These are phyloP conservation scores for Anguilla rostrata DNA, from an alignment of 2,113 vertebrate species.

Conservation along the genomic window DNA sequence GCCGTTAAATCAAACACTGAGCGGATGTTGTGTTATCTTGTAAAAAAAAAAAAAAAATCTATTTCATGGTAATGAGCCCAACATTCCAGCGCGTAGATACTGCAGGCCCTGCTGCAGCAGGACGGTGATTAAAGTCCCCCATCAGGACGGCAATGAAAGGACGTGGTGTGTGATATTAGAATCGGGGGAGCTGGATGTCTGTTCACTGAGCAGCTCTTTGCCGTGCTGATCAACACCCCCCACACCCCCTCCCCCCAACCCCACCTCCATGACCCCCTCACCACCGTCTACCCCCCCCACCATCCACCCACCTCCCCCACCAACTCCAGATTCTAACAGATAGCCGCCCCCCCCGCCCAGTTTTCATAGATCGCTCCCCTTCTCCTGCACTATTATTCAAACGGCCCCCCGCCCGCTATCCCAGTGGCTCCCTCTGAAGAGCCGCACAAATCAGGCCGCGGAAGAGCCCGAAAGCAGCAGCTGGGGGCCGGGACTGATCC, in stretches of 20 bases:
- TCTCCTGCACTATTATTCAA: constrained; percentile 1
- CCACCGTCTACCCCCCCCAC: not conserved
- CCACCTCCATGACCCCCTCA: too few species aligned
- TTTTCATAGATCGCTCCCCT: not conserved
- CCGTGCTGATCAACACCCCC: not conserved
- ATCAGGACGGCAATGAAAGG: not conserved
- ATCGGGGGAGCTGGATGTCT: not conserved
- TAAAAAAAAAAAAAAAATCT: not conserved
- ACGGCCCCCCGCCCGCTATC: not conserved
- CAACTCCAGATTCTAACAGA: constrained; percentile 2
- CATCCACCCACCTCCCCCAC: too few species aligned
- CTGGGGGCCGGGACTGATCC: not conserved
- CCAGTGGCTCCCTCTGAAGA: not conserved
- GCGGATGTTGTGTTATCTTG: constrained; percentile 3
- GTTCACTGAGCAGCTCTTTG: not conserved
- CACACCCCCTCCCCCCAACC: too few species aligned
- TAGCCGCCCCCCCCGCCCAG: not conserved
- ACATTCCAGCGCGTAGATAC: not conserved
- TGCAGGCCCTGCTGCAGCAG: not conserved
- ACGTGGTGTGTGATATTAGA: constrained; percentile 4
- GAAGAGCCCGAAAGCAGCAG: not conserved
- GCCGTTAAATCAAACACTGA: not conserved
- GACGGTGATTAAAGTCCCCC: not conserved
- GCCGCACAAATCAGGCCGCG: not conserved
- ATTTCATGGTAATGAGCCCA: not conserved